These are phyloP conservation scores for Ia io DNA, from an alignment of 2,113 vertebrate genomes.

Conservation along the genomic window DNA sequence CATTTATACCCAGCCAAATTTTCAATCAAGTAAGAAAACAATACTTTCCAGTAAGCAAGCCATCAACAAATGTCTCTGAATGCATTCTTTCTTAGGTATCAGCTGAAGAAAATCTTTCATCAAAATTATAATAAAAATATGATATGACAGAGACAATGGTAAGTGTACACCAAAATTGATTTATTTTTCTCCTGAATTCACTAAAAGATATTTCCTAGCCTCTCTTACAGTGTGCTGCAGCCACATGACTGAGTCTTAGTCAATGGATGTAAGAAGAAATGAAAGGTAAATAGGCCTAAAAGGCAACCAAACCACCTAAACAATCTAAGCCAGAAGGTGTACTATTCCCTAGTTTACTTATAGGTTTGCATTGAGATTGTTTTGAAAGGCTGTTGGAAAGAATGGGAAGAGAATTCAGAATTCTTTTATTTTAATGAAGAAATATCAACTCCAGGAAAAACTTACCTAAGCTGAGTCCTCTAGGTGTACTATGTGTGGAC, in stretches of 20 bases:
- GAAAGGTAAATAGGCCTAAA: not conserved
- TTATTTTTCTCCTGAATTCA: not conserved
- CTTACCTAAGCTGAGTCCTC: too few relatives aligned
- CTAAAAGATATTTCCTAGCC: not conserved
- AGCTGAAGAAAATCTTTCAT: not conserved
- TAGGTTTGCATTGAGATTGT: not conserved
- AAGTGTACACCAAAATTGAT: not conserved
- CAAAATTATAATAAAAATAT: not conserved
- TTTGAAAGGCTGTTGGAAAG: not conserved
- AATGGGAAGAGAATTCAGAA: not conserved
- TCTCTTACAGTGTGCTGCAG: not conserved
- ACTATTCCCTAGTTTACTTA: not conserved
- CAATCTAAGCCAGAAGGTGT: not conserved
- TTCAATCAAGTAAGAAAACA: not conserved
- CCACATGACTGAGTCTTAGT: not conserved
- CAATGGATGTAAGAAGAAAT: not conserved
- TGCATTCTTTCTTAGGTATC: not conserved
- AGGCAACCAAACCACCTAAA: not conserved
- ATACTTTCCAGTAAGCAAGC: not conserved
- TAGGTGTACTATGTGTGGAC: too few relatives aligned
- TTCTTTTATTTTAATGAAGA: not conserved
- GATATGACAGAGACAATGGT: not conserved
- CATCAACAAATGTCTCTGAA: not conserved
- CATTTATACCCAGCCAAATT: not conserved
- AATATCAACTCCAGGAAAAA: not conserved